A percentile compares a stretch with the other conserved stretches of the same genome.
These are phyloP conservation scores for Eulacestoma nigropectus DNA, from an alignment of 2,113 vertebrate species.

Conservation along the genomic window DNA sequence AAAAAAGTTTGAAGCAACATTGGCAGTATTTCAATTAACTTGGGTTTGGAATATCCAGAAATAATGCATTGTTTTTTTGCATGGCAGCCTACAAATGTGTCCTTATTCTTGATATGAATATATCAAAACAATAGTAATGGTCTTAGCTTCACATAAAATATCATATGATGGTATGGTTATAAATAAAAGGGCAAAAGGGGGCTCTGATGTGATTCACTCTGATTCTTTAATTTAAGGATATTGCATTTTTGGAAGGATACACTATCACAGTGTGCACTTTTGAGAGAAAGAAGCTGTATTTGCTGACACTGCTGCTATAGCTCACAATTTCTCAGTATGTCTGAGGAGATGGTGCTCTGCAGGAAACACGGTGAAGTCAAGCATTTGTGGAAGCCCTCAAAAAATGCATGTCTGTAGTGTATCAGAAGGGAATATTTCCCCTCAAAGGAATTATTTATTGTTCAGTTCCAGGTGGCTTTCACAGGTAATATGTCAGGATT, in stretches of 20 bases:
- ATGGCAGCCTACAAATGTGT: neutral
- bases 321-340: neutral
- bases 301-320: neutral
- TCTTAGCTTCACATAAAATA: neutral
- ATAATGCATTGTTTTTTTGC: neutral
- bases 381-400: neutral
- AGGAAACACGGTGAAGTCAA: neutral
- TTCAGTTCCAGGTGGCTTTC: constrained; percentile 25
- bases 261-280: no score
- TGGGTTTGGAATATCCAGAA: neutral
- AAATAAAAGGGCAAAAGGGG: neutral
- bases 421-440: neutral
- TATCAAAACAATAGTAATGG: neutral
- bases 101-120: neutral
- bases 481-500: neutral
- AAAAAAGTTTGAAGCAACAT: neutral
- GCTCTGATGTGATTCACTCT: neutral
- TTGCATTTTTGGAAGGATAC: neutral
- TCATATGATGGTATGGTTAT: neutral
- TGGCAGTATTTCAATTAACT: neutral
- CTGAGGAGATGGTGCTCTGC: neutral
- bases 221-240: neutral
- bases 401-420: neutral
- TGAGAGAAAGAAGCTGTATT: neutral
- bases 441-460: constrained; percentile 9